A percentile compares a stretch with the other conserved stretches of the same genome.
These are phyloP conservation scores for Chelon labrosus DNA, from an alignment of 2,797 vertebrate species.

Conservation along the genomic window DNA sequence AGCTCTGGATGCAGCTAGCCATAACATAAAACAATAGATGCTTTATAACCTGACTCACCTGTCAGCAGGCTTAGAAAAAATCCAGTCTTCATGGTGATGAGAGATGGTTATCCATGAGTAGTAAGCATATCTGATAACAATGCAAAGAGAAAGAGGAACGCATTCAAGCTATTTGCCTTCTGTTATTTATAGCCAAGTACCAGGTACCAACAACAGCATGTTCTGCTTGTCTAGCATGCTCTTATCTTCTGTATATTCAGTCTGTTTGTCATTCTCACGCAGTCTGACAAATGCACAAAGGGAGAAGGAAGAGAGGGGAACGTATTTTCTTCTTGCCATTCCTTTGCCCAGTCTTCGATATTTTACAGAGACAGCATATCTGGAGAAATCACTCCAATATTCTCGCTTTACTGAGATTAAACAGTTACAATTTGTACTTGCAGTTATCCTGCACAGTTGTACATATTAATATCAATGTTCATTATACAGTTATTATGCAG, in stretches of 20 bases:
- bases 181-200: neutral
- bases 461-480: no score
- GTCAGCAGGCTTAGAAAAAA: conserved; percentile 9
- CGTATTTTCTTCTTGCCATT: no score
- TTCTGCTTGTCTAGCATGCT: conserved; percentile 4
- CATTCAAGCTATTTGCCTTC: conserved; percentile 4
- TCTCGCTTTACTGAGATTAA: no score
- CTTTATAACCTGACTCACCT: conserved; percentile 19
- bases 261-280: no score
- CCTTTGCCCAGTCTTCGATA: no score
- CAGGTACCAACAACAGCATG: neutral
- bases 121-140: conserved; percentile 16
- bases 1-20: neutral
- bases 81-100: conserved; percentile 11
- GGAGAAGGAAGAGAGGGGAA: no score
- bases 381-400: no score
- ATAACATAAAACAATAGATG: conserved; percentile 3
- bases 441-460: no score
- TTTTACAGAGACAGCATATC: no score
- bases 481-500: no score
- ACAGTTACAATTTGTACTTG: no score
- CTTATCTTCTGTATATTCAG: neutral
- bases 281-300: no score
- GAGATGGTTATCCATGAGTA: conserved; percentile 10
- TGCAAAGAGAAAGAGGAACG: conserved; percentile 10